Conservation (phyloP, 2,797 vertebrate species). For the Sciaenops ocellatus region DNA sequence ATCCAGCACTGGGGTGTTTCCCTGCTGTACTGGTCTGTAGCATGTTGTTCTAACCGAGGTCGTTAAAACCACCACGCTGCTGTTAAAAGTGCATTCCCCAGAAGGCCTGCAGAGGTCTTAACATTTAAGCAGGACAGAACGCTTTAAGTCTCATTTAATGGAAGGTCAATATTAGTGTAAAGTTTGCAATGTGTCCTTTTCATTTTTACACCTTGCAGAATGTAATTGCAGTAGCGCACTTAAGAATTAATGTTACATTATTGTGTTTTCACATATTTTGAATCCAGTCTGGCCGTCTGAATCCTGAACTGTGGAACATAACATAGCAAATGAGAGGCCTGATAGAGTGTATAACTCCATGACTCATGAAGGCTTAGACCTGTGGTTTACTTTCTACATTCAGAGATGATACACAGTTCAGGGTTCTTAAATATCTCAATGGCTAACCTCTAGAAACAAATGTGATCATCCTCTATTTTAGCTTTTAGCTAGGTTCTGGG, state of each 20-base stretch:
- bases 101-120: conserved; percentile 58
- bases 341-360: conserved; percentile 3
- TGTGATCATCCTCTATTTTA: conserved; percentile 4
- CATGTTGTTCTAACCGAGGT: conserved; percentile 84
- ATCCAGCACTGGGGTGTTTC: conserved; percentile 72
- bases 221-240: conserved; percentile 50
- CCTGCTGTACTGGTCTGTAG: conserved; percentile 55
- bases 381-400: conserved; percentile 15
- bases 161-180: conserved; percentile 84
- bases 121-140: conserved; percentile 69
- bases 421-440: neutral
- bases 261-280: conserved; percentile 45
- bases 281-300: conserved; percentile 19
- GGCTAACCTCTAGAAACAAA: neutral
- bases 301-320: conserved; percentile 30
- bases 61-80: conserved; percentile 74
- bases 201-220: conserved; percentile 69
- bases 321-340: neutral
- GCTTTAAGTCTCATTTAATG: conserved; percentile 80
- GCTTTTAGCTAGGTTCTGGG: neutral
- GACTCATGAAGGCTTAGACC: conserved; percentile 18
- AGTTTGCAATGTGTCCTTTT: conserved; percentile 66
- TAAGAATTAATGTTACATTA: conserved; percentile 50
- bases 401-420: neutral
- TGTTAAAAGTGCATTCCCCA: conserved; percentile 73